Evolutionary conservation across 2,797 vertebrate species (phyloP).

Genomic region (Distichodus sexfasciatus): DNA sequence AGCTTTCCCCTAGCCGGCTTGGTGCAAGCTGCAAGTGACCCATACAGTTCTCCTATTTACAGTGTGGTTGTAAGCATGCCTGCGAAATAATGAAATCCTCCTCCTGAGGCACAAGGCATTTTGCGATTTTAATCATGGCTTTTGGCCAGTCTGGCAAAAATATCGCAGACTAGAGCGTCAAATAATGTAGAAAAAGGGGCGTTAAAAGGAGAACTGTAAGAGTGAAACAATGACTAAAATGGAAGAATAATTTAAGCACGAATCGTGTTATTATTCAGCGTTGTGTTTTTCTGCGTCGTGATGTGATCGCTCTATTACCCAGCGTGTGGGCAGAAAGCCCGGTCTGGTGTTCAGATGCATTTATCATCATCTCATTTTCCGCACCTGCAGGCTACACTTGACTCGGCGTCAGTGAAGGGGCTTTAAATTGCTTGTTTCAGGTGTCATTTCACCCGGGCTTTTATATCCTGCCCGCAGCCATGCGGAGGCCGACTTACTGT

Average conservation of each 20-base stretch:
- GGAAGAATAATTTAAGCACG: constrained; percentile 5
- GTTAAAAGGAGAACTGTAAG: not conserved
- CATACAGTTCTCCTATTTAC: too few relatives aligned
- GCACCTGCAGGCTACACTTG: constrained; percentile 28
- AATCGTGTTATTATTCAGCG: not conserved
- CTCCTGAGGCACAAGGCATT: constrained; percentile 3
- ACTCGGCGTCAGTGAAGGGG: constrained; percentile 12
- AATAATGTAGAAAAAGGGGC: not conserved
- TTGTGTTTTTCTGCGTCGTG: not conserved
- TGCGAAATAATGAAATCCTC: constrained; percentile 30
- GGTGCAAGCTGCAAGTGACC: constrained; percentile 25
- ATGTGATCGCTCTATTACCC: constrained; percentile 11
- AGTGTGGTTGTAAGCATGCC: constrained; percentile 5
- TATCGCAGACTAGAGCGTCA: not conserved
- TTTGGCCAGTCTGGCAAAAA: not conserved
- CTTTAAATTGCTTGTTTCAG: constrained; percentile 39
- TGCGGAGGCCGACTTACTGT: constrained; percentile 5
- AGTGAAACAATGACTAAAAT: constrained; percentile 1
- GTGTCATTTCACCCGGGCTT: constrained; percentile 45
- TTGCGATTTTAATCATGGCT: not conserved
- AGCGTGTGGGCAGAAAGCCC: constrained; percentile 6
- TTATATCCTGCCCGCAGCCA: constrained; percentile 35
- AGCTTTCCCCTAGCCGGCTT: constrained; percentile 21
- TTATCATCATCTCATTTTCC: constrained; percentile 43
- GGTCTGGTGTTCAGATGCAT: constrained; percentile 35